Base-by-base conservation (phyloP, 2,797 vertebrate species). In the Mycteria americana region DNA sequence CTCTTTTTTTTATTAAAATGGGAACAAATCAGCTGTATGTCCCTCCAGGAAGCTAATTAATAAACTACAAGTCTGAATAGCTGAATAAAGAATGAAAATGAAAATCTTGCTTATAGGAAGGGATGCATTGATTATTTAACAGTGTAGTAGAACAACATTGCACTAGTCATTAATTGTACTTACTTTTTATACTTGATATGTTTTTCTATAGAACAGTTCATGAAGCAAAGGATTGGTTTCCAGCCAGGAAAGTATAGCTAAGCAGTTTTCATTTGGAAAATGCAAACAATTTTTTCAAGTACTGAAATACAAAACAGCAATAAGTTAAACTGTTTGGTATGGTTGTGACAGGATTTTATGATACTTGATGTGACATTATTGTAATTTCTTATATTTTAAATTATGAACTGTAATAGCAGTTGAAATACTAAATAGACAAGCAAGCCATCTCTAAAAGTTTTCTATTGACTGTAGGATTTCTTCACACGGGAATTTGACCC, bases 161-260 rank as follows among this genome's bases (percentile, higher is more conserved):
- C 39, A 21, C 27, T 12, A 13, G 6, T 16, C 30, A 3, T 31
- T 46, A 50, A 22, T 50, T 50, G 16, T 35, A 22, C 7, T 41
- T 27, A 7, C 15, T 59, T 48, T 33, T n/a, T 57, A 4, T 10
- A 9, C 25, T 51, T 57, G 14, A 5, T 59, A 10, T 0, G 0
- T 21, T 28, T 57, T 53, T 51, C 14, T 11, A 6, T 19, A 13
- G 31, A 82, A 14, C 18, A 11, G 35, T 18, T 54, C 13, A 25
- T 53, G 15, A 59, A 75, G 41, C 68, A 45, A 41, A 75, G 35
- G 57, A 8, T 18, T 54, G 4, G 13, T 54, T 78, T 33, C 77
- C 37, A 18, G 23, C 51, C 15, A 62, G 41, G 18, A 43, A 67
- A 56, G 64, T 35, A 5, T 30, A 56, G 22, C 24, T 14, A 31